Evolutionary conservation across 2,888 invertebrate genomes (phyloP), one percentile per base, ranked within the genome.

Genomic region (Dynastes maya): DNA sequence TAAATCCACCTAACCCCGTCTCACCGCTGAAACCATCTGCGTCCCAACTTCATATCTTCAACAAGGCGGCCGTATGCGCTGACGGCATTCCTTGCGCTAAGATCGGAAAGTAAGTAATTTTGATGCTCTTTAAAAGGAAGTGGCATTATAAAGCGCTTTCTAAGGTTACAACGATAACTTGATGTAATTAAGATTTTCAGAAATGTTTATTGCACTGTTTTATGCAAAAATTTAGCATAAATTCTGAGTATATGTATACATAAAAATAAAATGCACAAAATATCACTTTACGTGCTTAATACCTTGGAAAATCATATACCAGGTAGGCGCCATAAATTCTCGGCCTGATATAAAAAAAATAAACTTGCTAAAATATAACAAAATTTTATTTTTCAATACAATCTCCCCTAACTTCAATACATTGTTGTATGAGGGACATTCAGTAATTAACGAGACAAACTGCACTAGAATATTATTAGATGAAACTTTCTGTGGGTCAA

Each of bases 61-160:
- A 91, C 79, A 91, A 89, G 67, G 94, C 93, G 0, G 96, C 95
- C 0, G 94, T 97, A 22, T 95, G 95, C 85, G 93, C 95, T 0
- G 97, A 97, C 86, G 93, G 93, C 3, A 90, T 91, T 2, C 91
- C 91, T 4, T 97, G 96, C 88, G 95, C 96, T 2, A 87, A 90
- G 80, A 92, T 96, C 82, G 96, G 96, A 87, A 94, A 91, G 96
- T 96, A 89, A 88, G 87, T 87, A 78, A 70, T 22, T n/a, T 51
- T 55, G 22, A 55, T 13, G 27, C 0, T 29, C 29, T 29, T 1
- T 2, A 63, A 63, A 29, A 32, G 29, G 13, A 13, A 58, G 16
- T 45, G 32, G 51, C 22, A 49, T n/a, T 5, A 53, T 16, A 4
- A 53, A 53, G 2, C 53, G n/a, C 16, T 53, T n/a, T 16, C 16